Evolutionary conservation across 35 echinoderm and acorn worm species (phyloP), one percentile per base, ranked within the genome.

Genomic region (Patiria miniata): DNA sequence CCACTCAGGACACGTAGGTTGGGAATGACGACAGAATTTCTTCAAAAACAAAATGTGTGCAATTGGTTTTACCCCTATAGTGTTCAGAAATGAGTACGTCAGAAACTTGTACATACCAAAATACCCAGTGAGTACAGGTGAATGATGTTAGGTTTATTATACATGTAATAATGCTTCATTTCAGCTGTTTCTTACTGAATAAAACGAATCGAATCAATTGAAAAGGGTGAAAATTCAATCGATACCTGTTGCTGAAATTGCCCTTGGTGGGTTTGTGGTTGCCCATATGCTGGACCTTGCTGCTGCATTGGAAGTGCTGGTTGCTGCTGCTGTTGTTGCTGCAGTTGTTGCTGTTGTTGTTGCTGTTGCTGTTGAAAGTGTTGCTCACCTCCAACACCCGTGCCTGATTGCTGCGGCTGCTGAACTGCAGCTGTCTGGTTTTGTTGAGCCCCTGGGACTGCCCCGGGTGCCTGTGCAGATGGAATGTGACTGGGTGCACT

Each of bases 241-340:
- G 69, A 40, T 86, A 73, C 65, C 65, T 73, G 65, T 30, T 73
- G 65, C 26, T 47, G 42, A 77, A 44, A 58, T 89, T 89, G 79
- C 37, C 50, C 81, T 52, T 40, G 52, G 61, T 32, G 79, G 34
- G 50, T 55, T 65, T 52, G 88, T 42, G 34, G 32, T 60, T 44
- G 50, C n/a, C 19, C 37, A 36, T 29, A 33, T 36, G 7, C 69
- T 28, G 30, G 59, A 51, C 23, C 77, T 80, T 37, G 37, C 22
- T 21, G 15, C 53, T 33, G 42, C 12, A 30, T 26, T 8, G 36
- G 52, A 21, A 19, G 29, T 39, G 39, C 61, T 15, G 16, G 87
- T 28, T 81, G 51, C 73, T 80, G 73, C 44, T 37, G 28, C 77
- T 55, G 42, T 77, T 81, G 77, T 22, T 80, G 52, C 78, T 76